These are phyloP conservation scores for Barnardius zonarius DNA, from an alignment of 2,113 vertebrate species.

Conservation along the genomic window DNA sequence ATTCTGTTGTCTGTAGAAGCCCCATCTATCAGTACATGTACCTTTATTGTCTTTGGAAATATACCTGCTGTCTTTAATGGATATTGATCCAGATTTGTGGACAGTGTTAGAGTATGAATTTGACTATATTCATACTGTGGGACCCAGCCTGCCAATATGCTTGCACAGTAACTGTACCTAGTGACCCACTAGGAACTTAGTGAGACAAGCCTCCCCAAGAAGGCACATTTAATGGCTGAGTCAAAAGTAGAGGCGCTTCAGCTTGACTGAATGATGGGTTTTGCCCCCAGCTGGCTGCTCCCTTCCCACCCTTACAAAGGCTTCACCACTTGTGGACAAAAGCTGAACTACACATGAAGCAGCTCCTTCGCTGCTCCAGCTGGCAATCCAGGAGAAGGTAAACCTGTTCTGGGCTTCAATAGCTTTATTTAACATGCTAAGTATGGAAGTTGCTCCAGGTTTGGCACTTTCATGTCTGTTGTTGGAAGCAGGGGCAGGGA, in stretches of 20 bases:
- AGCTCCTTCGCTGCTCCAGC: not conserved
- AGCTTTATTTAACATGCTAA: not conserved
- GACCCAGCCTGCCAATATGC: not conserved
- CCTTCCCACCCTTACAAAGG: not conserved
- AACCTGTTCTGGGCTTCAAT: not conserved
- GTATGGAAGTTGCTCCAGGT: not conserved
- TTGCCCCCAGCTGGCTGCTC: not conserved
- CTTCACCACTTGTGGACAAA: not conserved
- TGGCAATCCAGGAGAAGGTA: not conserved
- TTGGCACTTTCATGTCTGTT: not conserved
- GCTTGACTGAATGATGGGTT: not conserved
- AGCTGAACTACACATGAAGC: not conserved
- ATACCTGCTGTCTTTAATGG: not conserved
- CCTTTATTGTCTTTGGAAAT: not conserved
- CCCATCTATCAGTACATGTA: not conserved
- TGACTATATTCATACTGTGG: not conserved
- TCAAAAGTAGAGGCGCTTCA: not conserved
- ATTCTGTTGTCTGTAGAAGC: not conserved
- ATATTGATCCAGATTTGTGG: not conserved
- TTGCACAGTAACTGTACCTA: not conserved
- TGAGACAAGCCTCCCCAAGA: not conserved
- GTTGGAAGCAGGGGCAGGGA: not conserved
- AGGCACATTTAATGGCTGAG: not conserved
- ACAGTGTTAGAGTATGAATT: not conserved
- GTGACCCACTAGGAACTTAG: not conserved